phyloP scores from a whole-genome alignment of 2,797 vertebrate genomes.

The Spondyliosoma cantharus region DNA sequence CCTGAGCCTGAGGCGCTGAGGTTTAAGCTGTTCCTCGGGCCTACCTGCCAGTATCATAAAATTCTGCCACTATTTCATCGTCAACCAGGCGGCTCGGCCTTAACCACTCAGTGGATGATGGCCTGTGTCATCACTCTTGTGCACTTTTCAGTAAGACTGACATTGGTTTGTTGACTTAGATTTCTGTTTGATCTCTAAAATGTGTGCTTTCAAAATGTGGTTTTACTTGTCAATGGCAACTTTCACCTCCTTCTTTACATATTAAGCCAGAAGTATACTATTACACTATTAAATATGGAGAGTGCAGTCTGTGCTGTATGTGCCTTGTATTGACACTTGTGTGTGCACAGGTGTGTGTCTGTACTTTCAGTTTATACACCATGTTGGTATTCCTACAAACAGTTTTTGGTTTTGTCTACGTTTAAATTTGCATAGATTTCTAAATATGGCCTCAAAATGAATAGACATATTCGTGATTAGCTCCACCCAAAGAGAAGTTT shows the following conservation, averaged over 20 bases:
- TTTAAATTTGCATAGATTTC: conserved; percentile 1
- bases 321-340: conserved; percentile 32
- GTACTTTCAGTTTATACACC: not conserved
- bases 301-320: conserved; percentile 20
- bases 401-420: not conserved
- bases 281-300: conserved; percentile 29
- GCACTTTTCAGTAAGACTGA: conserved; percentile 23
- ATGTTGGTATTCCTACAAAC: conserved; percentile 6
- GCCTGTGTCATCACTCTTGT: conserved; percentile 19
- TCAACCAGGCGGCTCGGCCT: conserved; percentile 18
- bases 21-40: conserved; percentile 43
- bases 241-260: conserved; percentile 29
- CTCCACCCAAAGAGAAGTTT: not conserved
- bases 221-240: conserved; percentile 34
- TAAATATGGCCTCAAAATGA: conserved; percentile 8
- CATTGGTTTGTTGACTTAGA: conserved; percentile 34
- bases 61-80: conserved; percentile 39
- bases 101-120: conserved; percentile 21
- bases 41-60: conserved; percentile 58
- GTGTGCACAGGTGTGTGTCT: conserved; percentile 9
- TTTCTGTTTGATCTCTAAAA: conserved; percentile 23
- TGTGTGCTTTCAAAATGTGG: conserved; percentile 34
- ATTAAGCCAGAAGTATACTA: conserved; percentile 27
- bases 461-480: not conserved
- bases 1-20: conserved; percentile 57